Base-by-base conservation (phyloP, 1,140 invertebrate genomes). In the Pantala flavescens region DNA sequence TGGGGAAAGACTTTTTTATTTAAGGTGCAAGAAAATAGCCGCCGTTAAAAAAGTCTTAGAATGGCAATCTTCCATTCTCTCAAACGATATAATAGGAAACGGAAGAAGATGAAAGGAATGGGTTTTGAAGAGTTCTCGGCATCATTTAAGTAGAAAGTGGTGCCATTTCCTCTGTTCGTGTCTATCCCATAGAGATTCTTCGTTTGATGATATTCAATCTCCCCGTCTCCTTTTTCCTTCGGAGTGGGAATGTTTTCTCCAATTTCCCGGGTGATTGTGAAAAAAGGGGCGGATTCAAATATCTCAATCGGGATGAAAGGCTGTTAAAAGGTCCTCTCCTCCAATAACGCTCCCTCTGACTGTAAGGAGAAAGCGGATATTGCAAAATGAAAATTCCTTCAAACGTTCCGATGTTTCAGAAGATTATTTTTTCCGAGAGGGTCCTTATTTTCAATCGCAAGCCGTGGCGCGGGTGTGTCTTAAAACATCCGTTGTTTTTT, bases 301-400 rank as follows among this genome's bases (percentile, higher is more conserved):
- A 63, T 63, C 49, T 63, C 49, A 63, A 63, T 63, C 49, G 49
- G 49, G 49, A 63, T 63, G 49, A 63, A 63, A 63, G 49, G 49
- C 49, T 63, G 49, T 63, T 63, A 63, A 63, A 63, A 63, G 49
- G 49, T 63, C 49, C 49, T 21, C 49, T 63, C 12, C 49, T 12
- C n/a, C 49, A 3, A 19, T 63, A 63, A 7, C 49, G 16, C 49
- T 21, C 16, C 49, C n/a, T 63, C 49, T 19, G 5, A 63, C 49
- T 63, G 16, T 63, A 63, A 63, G 49, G 49, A 63, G 49, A 63
- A 63, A 63, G 49, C 49, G 49, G 49, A 63, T 63, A 63, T 63
- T 63, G 49, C 49, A 63, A 63, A 63, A 63, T 63, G 49, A 63
- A 63, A 63, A 63, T 63, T 63, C 49, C 49, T 63, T 63, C 49